phyloP scores from a whole-genome alignment of 2,797 vertebrate genomes.

The Buphagus erythrorhynchus region DNA sequence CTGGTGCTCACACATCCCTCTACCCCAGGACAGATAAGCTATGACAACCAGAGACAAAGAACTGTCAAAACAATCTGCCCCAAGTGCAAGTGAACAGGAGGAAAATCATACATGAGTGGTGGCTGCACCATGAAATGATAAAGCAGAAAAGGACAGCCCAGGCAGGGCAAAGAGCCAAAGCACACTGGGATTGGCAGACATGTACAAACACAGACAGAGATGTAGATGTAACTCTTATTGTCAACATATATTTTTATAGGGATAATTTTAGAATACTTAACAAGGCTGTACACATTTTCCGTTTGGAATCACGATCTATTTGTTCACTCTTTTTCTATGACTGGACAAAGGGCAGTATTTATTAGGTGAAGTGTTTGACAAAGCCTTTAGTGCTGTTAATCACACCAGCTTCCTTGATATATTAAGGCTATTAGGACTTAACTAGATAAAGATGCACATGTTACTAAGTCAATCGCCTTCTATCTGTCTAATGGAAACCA shows the following conservation, averaged over 20 bases:
- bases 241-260: background rate
- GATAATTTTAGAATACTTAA: slow-evolving; percentile 15
- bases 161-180: background rate
- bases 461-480: slow-evolving; percentile 50
- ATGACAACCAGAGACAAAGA: background rate
- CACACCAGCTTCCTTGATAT: slow-evolving; percentile 40
- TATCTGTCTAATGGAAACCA: slow-evolving; percentile 57
- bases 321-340: background rate
- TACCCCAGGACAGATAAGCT: background rate
- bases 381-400: slow-evolving; percentile 34
- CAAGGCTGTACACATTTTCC: background rate
- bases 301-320: background rate
- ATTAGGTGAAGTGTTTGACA: slow-evolving; percentile 36
- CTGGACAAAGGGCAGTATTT: slow-evolving; percentile 25
- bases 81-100: background rate
- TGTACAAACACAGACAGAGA: background rate
- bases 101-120: background rate
- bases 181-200: background rate
- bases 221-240: background rate
- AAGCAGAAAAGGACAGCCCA: background rate
- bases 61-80: background rate
- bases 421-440: slow-evolving; percentile 53
- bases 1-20: background rate
- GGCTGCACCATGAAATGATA: background rate
- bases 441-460: slow-evolving; percentile 58